A percentile compares a stretch with the other conserved stretches of the same genome.
Evolutionary conservation across 2,888 invertebrate species (phyloP).

Genomic region (Cryptosula pallasiana): DNA sequence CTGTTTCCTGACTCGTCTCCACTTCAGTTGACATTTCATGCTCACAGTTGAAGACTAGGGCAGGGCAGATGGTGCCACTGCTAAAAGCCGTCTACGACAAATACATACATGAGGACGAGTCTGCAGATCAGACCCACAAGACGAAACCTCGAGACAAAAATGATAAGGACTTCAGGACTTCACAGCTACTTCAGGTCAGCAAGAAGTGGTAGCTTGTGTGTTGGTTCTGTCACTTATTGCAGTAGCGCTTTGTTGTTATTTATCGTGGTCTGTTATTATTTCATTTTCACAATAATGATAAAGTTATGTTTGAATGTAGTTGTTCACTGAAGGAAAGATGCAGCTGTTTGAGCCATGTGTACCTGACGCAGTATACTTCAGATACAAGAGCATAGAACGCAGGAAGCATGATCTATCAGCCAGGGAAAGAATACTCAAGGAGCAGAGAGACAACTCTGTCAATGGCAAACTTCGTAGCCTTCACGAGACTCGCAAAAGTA

Average conservation of each 20-base stretch:
- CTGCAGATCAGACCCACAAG: constrained; percentile 9
- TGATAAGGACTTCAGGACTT: neutral
- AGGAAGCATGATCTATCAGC: constrained; percentile 22
- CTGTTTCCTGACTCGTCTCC: too few relatives aligned
- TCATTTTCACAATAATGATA: too few relatives aligned
- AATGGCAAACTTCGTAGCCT: constrained; percentile 2
- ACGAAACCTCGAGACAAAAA: neutral
- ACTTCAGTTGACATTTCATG: too few relatives aligned
- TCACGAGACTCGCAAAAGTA: constrained; percentile 18
- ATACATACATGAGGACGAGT: neutral
- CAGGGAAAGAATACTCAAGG: constrained; percentile 18
- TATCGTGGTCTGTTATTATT: too few relatives aligned
- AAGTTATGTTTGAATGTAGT: too few relatives aligned
- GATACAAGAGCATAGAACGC: constrained; percentile 30
- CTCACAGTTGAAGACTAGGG: neutral
- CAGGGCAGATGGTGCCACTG: neutral
- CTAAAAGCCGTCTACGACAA: neutral
- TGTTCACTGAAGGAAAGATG: constrained; percentile 37
- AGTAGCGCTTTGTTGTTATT: too few relatives aligned
- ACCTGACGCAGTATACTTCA: constrained; percentile 37
- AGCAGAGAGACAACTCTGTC: constrained; percentile 17
- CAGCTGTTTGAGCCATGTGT: constrained; percentile 41
- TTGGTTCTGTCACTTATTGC: too few relatives aligned
- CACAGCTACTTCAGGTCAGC: constrained; percentile 15
- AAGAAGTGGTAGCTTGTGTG: too few relatives aligned